Percentiles rank a stretch among this genome's conserved stretches.
Evolutionary conservation across 2,797 vertebrate genomes (phyloP).

Genomic region (Notamacropus eugenii): DNA sequence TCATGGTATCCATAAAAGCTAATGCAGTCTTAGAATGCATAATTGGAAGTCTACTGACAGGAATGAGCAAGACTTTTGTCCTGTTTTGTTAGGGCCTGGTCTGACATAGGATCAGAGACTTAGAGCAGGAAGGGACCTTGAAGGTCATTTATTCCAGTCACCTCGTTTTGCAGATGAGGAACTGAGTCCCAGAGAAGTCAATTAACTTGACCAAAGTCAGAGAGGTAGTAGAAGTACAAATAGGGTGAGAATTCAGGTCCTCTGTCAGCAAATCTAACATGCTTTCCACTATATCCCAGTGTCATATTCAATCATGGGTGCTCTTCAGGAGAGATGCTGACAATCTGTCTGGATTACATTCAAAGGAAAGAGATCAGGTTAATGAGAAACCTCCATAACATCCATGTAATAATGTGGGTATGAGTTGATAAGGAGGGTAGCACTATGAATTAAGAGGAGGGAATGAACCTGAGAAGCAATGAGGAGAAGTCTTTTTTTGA

Average conservation of each 20-base stretch:
- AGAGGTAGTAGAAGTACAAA: neutral
- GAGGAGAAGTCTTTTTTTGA: neutral
- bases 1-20: neutral
- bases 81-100: neutral
- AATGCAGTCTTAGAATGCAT: neutral
- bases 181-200: neutral
- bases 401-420: neutral
- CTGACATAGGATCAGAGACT: neutral
- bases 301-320: neutral
- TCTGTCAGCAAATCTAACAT: neutral
- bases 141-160: neutral
- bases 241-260: neutral
- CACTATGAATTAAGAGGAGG: neutral
- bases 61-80: neutral
- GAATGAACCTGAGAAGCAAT: neutral
- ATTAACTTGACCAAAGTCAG: neutral
- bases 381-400: neutral
- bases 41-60: neutral
- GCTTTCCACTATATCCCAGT: neutral
- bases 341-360: neutral
- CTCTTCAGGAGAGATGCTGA: neutral
- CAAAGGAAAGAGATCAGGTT: neutral
- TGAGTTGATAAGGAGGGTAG: neutral
- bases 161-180: neutral
- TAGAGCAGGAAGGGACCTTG: neutral